phyloP scores from a whole-genome alignment of 2,888 invertebrate species.

The Calephelis perditalis region DNA sequence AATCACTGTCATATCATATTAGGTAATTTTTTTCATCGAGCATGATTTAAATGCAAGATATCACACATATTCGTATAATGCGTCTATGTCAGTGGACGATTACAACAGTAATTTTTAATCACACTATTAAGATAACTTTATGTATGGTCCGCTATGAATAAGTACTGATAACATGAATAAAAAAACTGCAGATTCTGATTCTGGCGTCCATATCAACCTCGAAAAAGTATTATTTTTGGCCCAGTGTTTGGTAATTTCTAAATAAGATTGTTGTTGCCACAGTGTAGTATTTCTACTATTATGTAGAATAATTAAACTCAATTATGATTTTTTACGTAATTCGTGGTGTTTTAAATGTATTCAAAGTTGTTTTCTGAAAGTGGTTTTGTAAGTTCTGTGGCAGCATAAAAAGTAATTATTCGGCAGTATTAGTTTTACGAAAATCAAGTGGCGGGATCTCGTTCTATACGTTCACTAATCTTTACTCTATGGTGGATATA shows the following conservation, averaged over 20 bases:
- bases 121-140: too few species aligned
- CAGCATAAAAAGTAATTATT: conserved; percentile 47
- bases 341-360: not conserved
- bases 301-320: conserved; percentile 34
- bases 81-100: too few species aligned
- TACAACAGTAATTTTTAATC: too few species aligned
- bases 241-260: conserved; percentile 20
- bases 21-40: too few species aligned
- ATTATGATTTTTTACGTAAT: not conserved
- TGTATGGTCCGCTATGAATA: too few species aligned
- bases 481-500: conserved; percentile 67
- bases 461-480: conserved; percentile 56
- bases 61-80: too few species aligned
- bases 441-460: conserved; percentile 65
- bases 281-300: not conserved
- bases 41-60: too few species aligned
- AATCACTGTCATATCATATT: too few species aligned
- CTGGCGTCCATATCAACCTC: not conserved
- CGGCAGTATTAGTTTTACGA: conserved; percentile 65
- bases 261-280: conserved; percentile 3
- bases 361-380: not conserved
- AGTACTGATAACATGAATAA: too few species aligned
- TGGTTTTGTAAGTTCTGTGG: not conserved
- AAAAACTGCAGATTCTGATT: not conserved
- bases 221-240: conserved; percentile 46